Evolutionary conservation across 2,888 invertebrate genomes (phyloP).

Genomic region (Graphium colonna): DNA sequence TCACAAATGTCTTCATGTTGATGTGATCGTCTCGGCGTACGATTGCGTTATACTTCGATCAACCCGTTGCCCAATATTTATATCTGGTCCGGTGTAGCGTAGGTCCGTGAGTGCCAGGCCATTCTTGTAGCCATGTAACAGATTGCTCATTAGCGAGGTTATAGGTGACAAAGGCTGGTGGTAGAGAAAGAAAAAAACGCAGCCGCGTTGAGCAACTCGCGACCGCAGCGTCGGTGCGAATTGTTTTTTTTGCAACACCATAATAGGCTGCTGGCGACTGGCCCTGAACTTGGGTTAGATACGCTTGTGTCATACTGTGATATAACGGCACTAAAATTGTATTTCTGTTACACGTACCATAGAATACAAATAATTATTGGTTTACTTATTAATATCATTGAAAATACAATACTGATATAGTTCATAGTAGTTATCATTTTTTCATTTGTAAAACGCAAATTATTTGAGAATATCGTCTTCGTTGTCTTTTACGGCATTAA

Average conservation of each 20-base stretch:
- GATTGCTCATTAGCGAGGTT: slow-evolving; percentile 73
- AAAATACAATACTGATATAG: no score
- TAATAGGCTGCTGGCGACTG: slow-evolving; percentile 33
- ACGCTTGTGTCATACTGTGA: slow-evolving; percentile 3
- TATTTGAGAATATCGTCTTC: no score
- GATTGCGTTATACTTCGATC: slow-evolving; percentile 65
- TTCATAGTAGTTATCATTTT: no score
- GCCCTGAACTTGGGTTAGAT: slow-evolving; percentile 27
- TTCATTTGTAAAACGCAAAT: no score
- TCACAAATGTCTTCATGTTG: slow-evolving; percentile 56
- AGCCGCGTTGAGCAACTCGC: slow-evolving; percentile 51
- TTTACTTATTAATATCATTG: no score
- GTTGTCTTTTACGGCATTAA: no score
- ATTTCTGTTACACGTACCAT: no score
- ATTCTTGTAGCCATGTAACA: slow-evolving; percentile 73
- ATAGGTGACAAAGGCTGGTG: slow-evolving; percentile 65
- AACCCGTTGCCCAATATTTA: slow-evolving; percentile 74
- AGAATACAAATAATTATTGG: no score
- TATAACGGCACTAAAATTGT: slow-evolving; percentile 15
- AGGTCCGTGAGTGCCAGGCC: slow-evolving; percentile 61
- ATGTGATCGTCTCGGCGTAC: slow-evolving; percentile 53
- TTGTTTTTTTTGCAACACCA: slow-evolving; percentile 38
- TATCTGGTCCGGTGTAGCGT: slow-evolving; percentile 63
- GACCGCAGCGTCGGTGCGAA: slow-evolving; percentile 54
- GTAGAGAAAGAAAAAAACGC: slow-evolving; percentile 56